These are phyloP conservation scores for Cydia pomonella DNA, from an alignment of 1,140 invertebrate species.

Conservation along the genomic window DNA sequence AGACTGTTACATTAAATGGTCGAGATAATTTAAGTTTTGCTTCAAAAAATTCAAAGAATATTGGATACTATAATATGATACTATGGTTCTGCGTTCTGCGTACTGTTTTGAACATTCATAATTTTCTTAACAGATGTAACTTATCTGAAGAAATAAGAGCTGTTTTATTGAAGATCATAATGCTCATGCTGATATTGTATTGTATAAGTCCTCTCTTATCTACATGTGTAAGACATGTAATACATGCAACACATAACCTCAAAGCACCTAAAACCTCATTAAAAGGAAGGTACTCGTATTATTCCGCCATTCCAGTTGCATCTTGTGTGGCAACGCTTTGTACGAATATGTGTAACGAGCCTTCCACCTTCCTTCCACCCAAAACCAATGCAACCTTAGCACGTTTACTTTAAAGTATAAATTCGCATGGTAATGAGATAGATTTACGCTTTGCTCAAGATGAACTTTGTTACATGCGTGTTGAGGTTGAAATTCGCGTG, in stretches of 20 bases:
- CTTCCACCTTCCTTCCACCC: conserved; percentile 42
- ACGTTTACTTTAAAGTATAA: not conserved
- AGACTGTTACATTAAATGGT: no score
- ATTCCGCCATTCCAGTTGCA: conserved; percentile 45
- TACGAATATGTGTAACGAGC: conserved; percentile 36
- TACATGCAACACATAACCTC: not conserved
- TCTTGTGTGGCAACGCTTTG: conserved; percentile 44
- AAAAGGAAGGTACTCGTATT: conserved; percentile 56
- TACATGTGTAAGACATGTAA: not conserved
- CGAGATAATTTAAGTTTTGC: no score
- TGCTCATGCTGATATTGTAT: not conserved
- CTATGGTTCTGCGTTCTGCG: no score
- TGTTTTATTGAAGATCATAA: no score
- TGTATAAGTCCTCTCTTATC: not conserved
- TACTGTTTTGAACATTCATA: no score
- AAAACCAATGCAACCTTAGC: not conserved
- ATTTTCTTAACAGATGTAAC: no score
- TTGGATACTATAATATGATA: no score
- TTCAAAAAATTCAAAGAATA: no score
- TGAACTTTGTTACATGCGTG: not conserved
- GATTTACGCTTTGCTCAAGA: not conserved
- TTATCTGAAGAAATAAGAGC: no score
- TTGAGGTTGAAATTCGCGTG: not conserved
- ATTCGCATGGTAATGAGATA: not conserved
- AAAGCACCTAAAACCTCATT: conserved; percentile 49